Evolutionary conservation across 1,140 invertebrate genomes (phyloP).

Genomic region (Ceratosolen fusciceps): DNA sequence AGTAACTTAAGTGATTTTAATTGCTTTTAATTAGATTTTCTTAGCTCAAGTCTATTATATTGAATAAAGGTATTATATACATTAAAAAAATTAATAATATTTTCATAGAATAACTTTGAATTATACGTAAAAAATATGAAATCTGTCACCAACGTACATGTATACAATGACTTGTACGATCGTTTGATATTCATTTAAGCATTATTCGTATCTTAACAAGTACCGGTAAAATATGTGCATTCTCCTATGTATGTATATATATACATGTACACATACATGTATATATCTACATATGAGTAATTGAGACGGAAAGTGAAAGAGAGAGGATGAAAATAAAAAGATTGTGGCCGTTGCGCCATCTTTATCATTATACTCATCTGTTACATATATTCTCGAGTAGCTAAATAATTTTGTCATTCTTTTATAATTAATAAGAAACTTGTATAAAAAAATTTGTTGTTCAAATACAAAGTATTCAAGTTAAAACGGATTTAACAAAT

Average conservation of each 20-base stretch:
- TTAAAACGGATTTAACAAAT: too few relatives aligned
- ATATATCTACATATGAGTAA: background rate
- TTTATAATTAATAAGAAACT: too few relatives aligned
- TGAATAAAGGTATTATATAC: too few relatives aligned
- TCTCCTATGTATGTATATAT: background rate
- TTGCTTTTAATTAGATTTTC: too few relatives aligned
- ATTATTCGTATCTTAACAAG: background rate
- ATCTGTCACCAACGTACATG: background rate
- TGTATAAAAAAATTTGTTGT: too few relatives aligned
- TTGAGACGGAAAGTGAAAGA: background rate
- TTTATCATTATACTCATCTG: background rate
- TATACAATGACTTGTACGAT: background rate
- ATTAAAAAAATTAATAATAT: too few relatives aligned
- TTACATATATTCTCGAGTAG: background rate
- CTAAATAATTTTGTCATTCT: background rate
- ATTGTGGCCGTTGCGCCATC: background rate
- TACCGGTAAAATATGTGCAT: background rate
- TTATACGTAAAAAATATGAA: background rate
- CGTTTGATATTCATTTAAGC: background rate
- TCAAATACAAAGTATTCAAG: too few relatives aligned
- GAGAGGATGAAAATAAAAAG: background rate
- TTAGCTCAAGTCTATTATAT: too few relatives aligned
- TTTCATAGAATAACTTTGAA: too few relatives aligned
- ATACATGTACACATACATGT: background rate
- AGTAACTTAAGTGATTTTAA: too few relatives aligned